Base-by-base conservation (phyloP, 2,888 invertebrate species). In the Seira ritae region DNA sequence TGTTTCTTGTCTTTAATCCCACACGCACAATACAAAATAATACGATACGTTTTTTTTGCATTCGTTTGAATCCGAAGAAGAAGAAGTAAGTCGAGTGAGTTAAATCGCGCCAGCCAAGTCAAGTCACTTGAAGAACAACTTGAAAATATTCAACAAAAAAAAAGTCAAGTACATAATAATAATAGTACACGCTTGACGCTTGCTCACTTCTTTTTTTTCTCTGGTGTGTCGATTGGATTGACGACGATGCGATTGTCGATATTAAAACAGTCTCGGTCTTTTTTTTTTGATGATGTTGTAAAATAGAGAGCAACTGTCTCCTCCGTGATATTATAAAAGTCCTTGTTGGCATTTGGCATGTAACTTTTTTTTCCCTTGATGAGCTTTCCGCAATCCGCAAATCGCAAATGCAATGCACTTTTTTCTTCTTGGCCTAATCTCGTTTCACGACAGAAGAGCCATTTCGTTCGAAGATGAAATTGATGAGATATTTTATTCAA, bases 1-100 rank as follows among this genome's bases (percentile, higher is more conserved):
- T 46, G 71, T 71, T 71, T 68, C 37, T 66, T 22, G 20, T 20
- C 22, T 68, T 71, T 19, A 71, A 22, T 71, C 71, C 71, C 71
- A 71, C 71, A 71, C 71, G 46, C 17, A 71, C 71, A 42, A 71
- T 20, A n/a, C 12, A 70, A 2, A 46, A 60, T n/a, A n/a, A n/a
- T n/a, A n/a, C n/a, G n/a, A n/a, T n/a, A n/a, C n/a, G n/a, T n/a
- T n/a, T n/a, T n/a, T n/a, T n/a, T n/a, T n/a, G n/a, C n/a, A n/a
- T n/a, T n/a, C n/a, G n/a, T n/a, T n/a, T n/a, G n/a, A n/a, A n/a
- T n/a, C n/a, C n/a, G n/a, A n/a, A n/a, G n/a, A n/a, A n/a, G n/a
- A n/a, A n/a, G n/a, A n/a, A n/a, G n/a, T n/a, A n/a, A n/a, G n/a
- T n/a, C n/a, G n/a, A n/a, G n/a, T n/a, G n/a, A n/a, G n/a, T n/a